A percentile compares a stretch with the other conserved stretches of the same genome.
phyloP scores from a whole-genome alignment of 2,888 invertebrate species.

The Lottia gigantea region DNA sequence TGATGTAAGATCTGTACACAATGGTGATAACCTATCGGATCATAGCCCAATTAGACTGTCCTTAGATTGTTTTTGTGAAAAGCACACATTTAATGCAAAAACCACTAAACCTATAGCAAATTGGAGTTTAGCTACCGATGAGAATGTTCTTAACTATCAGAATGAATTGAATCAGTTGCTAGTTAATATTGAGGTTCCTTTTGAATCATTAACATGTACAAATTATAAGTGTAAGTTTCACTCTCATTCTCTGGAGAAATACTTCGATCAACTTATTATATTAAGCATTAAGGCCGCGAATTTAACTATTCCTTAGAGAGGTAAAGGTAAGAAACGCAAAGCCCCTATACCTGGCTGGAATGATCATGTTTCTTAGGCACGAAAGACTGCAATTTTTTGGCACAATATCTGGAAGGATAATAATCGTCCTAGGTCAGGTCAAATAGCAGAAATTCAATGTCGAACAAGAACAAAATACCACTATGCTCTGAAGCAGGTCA shows the following conservation, averaged over 20 bases:
- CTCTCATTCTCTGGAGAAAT: slow-evolving; percentile 5
- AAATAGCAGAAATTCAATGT: slow-evolving; percentile 3
- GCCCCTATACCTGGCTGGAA: slow-evolving; percentile 2
- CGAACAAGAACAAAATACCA: slow-evolving; percentile 4
- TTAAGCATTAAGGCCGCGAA: slow-evolving; percentile 3
- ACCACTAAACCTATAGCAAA: not conserved
- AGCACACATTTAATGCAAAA: not conserved
- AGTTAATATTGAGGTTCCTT: not conserved
- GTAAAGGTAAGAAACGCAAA: not conserved
- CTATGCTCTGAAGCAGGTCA: slow-evolving; percentile 1
- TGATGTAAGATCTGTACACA: not conserved
- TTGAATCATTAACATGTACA: slow-evolving; percentile 1
- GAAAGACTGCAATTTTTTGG: slow-evolving; percentile 5
- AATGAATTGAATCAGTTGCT: slow-evolving; percentile 4
- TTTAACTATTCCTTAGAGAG: not conserved
- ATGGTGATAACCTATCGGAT: not conserved
- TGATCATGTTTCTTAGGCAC: not conserved
- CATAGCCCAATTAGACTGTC: not conserved
- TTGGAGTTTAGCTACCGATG: not conserved
- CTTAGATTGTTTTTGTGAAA: not conserved
- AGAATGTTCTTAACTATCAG: not conserved
- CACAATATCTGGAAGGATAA: slow-evolving; percentile 4
- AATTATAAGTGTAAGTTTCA: not conserved
- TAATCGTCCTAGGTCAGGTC: slow-evolving; percentile 1
- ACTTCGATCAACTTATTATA: not conserved